Base-by-base conservation (phyloP, 2,888 invertebrate species). In the Rhamphomyia laevipes region DNA sequence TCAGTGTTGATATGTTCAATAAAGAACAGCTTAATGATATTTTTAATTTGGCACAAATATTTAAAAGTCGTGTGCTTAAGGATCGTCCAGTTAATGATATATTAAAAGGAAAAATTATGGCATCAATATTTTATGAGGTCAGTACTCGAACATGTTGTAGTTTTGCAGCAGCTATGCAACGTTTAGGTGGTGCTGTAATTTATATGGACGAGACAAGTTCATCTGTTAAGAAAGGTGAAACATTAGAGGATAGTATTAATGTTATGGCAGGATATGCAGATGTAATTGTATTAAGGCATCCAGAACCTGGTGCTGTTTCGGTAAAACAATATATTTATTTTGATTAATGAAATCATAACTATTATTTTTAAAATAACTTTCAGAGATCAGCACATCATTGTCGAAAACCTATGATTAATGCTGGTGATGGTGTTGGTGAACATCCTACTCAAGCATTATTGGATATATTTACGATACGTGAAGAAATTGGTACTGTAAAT, bases 401-500 rank as follows among this genome's bases (percentile, higher is more conserved):
- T 57, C 79, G 87, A 2, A 93, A 89, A 63, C 94, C 96, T 0
- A 72, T 99, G n/a, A 83, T 99, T 46, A 99, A 99, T 73, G 99
- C 95, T 12, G 99, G 99, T 2, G 97, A 99, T 72, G 99, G 99
- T 10, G 77, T 90, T 1, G 95, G 95, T 0, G 95, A 96, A 66
- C 95, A 96, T 71, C 99, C 99, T 0, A 95, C 95, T 0, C 99
- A 99, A 74, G 99, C 99, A 0, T 73, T 99, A 13, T 74, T 99
- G 11, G 99, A 99, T 64, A 82, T 97, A 4, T 99, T 96, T 65
- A 97, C 99, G 6, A 99, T 99, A 59, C 79, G 97, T 54, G 95
- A 99, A 73, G 97, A 99, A 75, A 92, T 99, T 53, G 97, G 97
- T 58, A 99, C 97, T 0, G 96, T 99, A 0, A 97, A 99, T 65